Evolutionary conservation across 2,113 vertebrate genomes (phyloP), one percentile per base, ranked within the genome.

Genomic region (Hemicordylus capensis): DNA sequence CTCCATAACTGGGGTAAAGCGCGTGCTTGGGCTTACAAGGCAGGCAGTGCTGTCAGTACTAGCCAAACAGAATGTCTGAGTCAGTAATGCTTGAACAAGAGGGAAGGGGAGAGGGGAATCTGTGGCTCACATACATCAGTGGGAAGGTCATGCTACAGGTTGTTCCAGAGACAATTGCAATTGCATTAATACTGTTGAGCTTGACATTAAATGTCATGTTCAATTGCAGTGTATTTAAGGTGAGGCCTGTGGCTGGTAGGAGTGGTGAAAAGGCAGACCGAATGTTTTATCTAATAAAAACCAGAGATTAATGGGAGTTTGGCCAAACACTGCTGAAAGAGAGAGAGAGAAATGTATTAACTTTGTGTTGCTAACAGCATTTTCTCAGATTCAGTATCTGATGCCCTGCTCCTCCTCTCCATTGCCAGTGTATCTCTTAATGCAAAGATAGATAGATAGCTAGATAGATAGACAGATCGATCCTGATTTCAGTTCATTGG

Each of bases 201-300:
- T 90, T 94, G 63, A 93, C 84, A 81, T 56, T 81, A 79, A 82
- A 90, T 86, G 90, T 93, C 94, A 90, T 85, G 85, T 93, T 87
- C 88, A 93, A 6, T 93, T 89, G 79, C 51, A 75, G 73, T 73
- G 94, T 93, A 93, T 94, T 83, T 61, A 88, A 89, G 56, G 42
- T 93, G 87, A 95, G 92, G 64, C 6, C 63, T 89, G 81, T 88
- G 88, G 85, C 83, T 89, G 42, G 31, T 81, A 88, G 51, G 48
- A 93, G 80, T 83, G 72, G 14, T 92, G 86, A 92, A 94, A 95
- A 95, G 42, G 80, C 58, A 90, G 85, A 82, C 8, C 79, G 44
- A 90, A 34, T 90, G 58, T 61, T 95, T 96, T 86, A 93, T 93
- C 84, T 93, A 94, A 95, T 93, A 94, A 93, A 84, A 92, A 20